Evolutionary conservation across 2,888 invertebrate species (phyloP), one percentile per base, ranked within the genome.

Genomic region (Calliscelio sp.): DNA sequence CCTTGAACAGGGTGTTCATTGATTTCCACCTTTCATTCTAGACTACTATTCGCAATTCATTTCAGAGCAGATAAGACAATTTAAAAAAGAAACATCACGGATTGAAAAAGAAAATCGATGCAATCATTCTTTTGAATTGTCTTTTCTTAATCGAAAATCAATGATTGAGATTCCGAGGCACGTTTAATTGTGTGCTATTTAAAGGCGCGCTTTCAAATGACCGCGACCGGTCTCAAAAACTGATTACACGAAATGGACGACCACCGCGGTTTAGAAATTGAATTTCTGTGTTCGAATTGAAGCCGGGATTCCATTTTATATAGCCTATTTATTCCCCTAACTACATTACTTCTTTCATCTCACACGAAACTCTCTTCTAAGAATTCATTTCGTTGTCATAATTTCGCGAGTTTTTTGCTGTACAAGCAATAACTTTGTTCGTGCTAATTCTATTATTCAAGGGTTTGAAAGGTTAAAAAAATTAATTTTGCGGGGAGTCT

Each of bases 11-110:
- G 46, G 16, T 46, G 65, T 35, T 66, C 65, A 66, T 66, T 66
- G 51, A 49, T 66, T 49, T 66, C 51, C 22, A 24, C 20, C 20
- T 66, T 66, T 66, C 65, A 66, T 66, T 49, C 65, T 51, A n/a
- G n/a, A 49, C n/a, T 32, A 49, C 28, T 28, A 4, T 28, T 65
- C 65, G 65, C 22, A 16, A 16, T 28, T 63, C 46, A 16, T 22
- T 66, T 22, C 20, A 66, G 25, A 35, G 25, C 2, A 11, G 28
- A 44, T 25, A 63, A 46, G 46, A 63, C 28, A 61, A 16, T 41
- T 38, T n/a, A 53, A 49, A 22, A 22, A 10, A 18, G 41, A 59
- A 53, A 20, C n/a, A n/a, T n/a, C n/a, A n/a, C n/a, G n/a, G n/a
- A n/a, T n/a, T n/a, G n/a, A 57, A 35, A 32, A n/a, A 57, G 3